Conservation (phyloP, 2,113 vertebrate species). For the Coregonus clupeaformis region DNA sequence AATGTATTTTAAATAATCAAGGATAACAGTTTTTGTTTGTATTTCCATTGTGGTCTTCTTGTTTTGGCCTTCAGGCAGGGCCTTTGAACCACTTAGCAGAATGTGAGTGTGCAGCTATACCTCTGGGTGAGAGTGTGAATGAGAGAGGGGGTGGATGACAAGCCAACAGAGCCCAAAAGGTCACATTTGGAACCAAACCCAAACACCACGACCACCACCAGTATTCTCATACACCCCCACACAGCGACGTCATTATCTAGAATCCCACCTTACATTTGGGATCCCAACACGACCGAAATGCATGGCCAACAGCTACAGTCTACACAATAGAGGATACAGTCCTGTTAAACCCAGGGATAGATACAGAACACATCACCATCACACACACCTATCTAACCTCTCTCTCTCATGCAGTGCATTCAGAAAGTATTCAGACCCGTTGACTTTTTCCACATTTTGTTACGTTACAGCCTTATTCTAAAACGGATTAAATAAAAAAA, state of each 20-base stretch:
- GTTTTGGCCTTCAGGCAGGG: no score
- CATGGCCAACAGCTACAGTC: background rate
- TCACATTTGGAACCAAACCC: conserved; percentile 21
- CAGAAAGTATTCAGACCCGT: no score
- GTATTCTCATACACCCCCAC: conserved; percentile 25
- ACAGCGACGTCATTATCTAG: conserved; percentile 26
- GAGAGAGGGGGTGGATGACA: background rate
- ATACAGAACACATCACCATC: no score
- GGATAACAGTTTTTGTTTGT: no score
- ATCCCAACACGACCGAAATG: conserved; percentile 5
- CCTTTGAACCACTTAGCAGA: no score
- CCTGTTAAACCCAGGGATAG: no score
- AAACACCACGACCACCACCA: conserved; percentile 41
- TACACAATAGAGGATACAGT: background rate
- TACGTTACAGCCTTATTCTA: no score
- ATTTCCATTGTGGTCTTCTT: no score
- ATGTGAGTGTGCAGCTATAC: background rate
- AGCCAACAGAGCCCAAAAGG: conserved; percentile 8
- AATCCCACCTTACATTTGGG: conserved; percentile 17
- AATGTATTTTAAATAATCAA: no score
- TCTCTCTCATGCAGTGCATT: no score
- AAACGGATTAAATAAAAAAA: no score
- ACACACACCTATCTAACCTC: conserved; percentile 7
- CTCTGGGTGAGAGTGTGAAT: background rate
- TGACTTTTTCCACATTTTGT: no score